Evolutionary conservation across 1,140 invertebrate genomes (phyloP).

Genomic region (Archivesica marissinica): DNA sequence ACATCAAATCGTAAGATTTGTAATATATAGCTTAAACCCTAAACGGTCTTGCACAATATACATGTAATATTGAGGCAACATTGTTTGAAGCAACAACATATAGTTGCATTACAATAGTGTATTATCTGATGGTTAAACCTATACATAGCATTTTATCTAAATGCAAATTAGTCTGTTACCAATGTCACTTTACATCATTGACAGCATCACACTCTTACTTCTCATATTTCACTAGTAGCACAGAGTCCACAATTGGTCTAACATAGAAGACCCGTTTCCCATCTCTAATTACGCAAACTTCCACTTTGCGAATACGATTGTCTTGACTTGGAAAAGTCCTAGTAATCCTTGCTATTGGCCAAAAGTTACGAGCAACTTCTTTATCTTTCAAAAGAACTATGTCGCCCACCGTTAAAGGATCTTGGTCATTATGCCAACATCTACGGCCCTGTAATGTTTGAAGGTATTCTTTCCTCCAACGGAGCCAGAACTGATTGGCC

Average conservation of each 20-base stretch:
- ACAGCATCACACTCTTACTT: too few species aligned
- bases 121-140: too few species aligned
- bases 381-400: not conserved
- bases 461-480: not conserved
- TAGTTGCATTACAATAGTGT: too few species aligned
- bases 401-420: not conserved
- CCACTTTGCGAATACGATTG: conserved; percentile 26
- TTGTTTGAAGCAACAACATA: too few species aligned
- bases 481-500: not conserved
- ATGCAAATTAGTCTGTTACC: too few species aligned
- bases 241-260: not conserved
- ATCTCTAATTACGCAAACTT: not conserved
- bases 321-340: conserved; percentile 2
- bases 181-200: too few species aligned
- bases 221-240: not conserved
- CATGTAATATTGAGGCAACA: too few species aligned
- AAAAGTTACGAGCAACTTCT: not conserved
- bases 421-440: not conserved
- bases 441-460: not conserved
- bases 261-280: not conserved
- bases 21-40: too few species aligned
- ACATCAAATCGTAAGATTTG: too few species aligned
- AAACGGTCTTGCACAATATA: too few species aligned
- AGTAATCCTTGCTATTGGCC: not conserved
- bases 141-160: too few species aligned